A percentile compares a stretch with the other conserved stretches of the same genome.
These are phyloP conservation scores for Chloroceryle aenea DNA, from an alignment of 2,113 vertebrate genomes.

Conservation along the genomic window DNA sequence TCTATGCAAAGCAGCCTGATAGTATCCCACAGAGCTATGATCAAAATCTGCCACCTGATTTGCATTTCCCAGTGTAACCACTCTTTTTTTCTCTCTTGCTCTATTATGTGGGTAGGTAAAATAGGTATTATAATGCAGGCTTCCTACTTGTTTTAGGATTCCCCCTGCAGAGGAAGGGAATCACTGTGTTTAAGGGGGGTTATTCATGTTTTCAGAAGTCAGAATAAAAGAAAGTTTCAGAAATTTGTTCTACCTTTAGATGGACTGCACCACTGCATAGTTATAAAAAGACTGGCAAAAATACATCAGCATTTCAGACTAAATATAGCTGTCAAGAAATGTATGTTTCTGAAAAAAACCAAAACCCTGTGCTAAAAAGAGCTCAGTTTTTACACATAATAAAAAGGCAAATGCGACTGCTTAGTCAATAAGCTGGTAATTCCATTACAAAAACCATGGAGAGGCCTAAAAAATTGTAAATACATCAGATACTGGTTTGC, in stretches of 20 bases:
- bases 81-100: neutral
- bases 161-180: neutral
- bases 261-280: neutral
- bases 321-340: conserved; percentile 31
- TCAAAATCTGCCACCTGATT: neutral
- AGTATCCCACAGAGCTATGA: neutral
- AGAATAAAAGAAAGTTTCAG: neutral
- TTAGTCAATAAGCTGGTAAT: neutral
- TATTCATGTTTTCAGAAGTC: neutral
- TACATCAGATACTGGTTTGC: neutral
- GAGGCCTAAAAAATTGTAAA: neutral
- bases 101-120: neutral
- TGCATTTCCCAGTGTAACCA: neutral
- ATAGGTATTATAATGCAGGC: neutral
- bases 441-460: neutral
- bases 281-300: neutral
- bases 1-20: neutral
- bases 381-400: neutral
- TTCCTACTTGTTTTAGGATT: neutral
- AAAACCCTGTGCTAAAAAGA: neutral
- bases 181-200: neutral
- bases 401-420: neutral
- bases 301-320: neutral
- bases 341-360: neutral
- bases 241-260: neutral